Conservation (phyloP, 2,113 vertebrate species). For the Amazona guildingii region DNA sequence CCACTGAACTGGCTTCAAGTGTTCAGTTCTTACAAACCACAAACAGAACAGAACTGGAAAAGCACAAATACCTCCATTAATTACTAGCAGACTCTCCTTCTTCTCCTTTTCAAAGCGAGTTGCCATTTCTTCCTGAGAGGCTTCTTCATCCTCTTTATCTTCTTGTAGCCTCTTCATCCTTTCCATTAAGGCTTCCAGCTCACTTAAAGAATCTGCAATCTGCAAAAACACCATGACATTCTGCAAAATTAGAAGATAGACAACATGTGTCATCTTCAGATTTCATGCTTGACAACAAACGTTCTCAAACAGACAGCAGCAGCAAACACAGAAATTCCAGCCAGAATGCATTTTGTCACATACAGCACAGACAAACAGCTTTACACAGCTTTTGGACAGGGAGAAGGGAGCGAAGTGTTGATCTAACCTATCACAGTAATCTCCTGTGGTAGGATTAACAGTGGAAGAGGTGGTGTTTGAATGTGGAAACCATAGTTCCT, state of each 20-base stretch:
- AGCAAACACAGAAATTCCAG: background rate
- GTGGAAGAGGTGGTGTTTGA: background rate
- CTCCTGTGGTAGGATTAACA: background rate
- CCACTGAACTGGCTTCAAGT: background rate
- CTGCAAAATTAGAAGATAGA: slow-evolving; percentile 40
- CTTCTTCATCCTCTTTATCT: slow-evolving; percentile 79
- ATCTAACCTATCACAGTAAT: background rate
- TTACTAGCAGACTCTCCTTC: slow-evolving; percentile 83
- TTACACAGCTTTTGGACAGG: background rate
- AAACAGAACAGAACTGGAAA: background rate
- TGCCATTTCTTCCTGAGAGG: slow-evolving; percentile 85
- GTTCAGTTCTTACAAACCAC: background rate
- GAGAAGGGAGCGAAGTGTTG: background rate
- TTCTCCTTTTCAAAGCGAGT: slow-evolving; percentile 85
- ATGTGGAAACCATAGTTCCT: background rate
- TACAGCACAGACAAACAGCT: background rate
- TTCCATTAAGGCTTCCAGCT: slow-evolving; percentile 84
- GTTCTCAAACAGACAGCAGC: background rate
- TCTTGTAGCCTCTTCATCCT: slow-evolving; percentile 85
- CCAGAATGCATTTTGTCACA: background rate
- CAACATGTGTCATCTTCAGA: background rate
- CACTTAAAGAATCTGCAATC: slow-evolving; percentile 81
- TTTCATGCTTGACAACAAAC: background rate
- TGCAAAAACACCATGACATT: slow-evolving; percentile 64
- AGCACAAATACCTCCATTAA: slow-evolving; percentile 77